phyloP scores from a whole-genome alignment of 2,797 vertebrate genomes.

The Propithecus deckenii region DNA sequence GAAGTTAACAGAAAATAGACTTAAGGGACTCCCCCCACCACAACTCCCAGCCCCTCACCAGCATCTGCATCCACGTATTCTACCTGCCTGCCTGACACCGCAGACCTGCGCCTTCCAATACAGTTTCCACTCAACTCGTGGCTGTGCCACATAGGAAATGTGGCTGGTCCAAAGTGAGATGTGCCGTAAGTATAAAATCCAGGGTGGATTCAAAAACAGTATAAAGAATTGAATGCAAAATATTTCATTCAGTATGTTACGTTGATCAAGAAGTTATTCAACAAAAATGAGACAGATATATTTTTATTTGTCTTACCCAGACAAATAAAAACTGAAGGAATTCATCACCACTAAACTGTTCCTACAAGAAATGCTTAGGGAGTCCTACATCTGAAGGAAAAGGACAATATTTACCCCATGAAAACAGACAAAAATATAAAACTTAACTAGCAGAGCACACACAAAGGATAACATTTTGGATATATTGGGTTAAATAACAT shows the following conservation, averaged over 20 bases:
- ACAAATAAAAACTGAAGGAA: not conserved
- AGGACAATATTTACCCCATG: not conserved
- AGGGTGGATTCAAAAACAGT: not conserved
- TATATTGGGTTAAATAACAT: not conserved
- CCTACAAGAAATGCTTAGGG: not conserved
- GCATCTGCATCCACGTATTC: no score
- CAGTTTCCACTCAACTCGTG: rapidly evolving
- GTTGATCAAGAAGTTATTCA: not conserved
- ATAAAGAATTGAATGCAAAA: not conserved
- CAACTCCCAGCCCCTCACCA: rapidly evolving
- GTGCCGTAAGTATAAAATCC: not conserved
- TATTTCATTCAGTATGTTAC: not conserved
- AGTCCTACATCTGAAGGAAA: not conserved
- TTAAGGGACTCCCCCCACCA: not conserved
- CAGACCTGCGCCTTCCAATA: rapidly evolving
- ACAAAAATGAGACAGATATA: not conserved
- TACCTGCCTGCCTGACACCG: no score
- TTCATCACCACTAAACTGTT: not conserved
- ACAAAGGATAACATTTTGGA: not conserved
- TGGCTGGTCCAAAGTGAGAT: not conserved
- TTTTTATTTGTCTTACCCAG: not conserved
- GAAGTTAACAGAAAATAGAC: not conserved
- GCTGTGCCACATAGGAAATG: rapidly evolving
- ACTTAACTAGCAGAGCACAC: not conserved
- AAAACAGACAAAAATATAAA: not conserved